Conservation (phyloP, 2,888 invertebrate genomes). For the Crocallis elinguaria region DNA sequence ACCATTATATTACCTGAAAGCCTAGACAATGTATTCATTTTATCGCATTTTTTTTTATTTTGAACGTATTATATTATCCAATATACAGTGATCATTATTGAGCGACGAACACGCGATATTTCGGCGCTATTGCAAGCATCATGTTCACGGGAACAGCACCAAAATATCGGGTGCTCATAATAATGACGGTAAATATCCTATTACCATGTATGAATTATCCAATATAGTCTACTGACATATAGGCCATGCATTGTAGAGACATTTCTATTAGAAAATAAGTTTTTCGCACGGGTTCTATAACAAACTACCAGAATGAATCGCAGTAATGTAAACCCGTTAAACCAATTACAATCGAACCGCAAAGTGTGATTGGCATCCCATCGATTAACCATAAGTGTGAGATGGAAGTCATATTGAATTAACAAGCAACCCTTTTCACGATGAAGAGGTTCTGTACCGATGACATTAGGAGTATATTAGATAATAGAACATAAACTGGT, state of each 20-base stretch:
- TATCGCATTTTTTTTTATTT: too few species aligned
- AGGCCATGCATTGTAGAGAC: not conserved
- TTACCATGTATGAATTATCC: not conserved
- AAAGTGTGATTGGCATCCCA: conserved; percentile 30
- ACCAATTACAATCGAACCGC: conserved; percentile 28
- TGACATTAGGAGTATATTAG: not conserved
- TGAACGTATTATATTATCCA: too few species aligned
- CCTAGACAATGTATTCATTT: too few species aligned
- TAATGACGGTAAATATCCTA: not conserved
- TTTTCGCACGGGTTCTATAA: not conserved
- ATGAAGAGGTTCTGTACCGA: not conserved
- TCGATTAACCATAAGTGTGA: conserved; percentile 24
- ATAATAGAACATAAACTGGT: not conserved
- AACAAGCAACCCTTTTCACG: conserved; percentile 5
- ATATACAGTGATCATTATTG: too few species aligned
- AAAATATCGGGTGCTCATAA: not conserved
- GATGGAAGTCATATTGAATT: conserved; percentile 12
- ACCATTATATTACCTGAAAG: too few species aligned
- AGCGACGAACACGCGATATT: too few species aligned
- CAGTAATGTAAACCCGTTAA: conserved; percentile 11
- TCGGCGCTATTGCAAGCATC: too few species aligned
- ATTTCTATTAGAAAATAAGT: too few species aligned
- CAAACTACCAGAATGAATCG: not conserved
- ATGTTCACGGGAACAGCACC: not conserved
- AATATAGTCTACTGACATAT: not conserved